A percentile compares a stretch with the other conserved stretches of the same genome.
Evolutionary conservation across 2,797 vertebrate genomes (phyloP).

Genomic region (Gymnocypris eckloni): DNA sequence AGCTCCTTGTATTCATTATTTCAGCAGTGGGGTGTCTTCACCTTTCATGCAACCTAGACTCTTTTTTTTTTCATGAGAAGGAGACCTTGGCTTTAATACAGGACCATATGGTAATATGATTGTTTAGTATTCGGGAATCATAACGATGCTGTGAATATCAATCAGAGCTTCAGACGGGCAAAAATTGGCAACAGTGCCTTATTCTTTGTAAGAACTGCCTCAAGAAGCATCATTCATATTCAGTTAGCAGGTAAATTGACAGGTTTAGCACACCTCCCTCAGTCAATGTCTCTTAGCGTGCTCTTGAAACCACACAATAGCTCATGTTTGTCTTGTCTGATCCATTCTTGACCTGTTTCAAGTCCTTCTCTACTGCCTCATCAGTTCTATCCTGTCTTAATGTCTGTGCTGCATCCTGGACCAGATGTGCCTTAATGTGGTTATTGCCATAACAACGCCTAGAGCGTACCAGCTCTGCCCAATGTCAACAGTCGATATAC

Average conservation of each 20-base stretch:
- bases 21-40: conserved; percentile 50
- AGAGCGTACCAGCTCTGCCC: conserved; percentile 72
- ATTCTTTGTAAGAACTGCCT: conserved; percentile 43
- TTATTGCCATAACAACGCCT: conserved; percentile 78
- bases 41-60: conserved; percentile 52
- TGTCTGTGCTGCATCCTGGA: conserved; percentile 60
- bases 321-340: conserved; percentile 35
- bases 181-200: conserved; percentile 53
- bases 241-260: conserved; percentile 47
- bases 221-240: conserved; percentile 47
- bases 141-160: conserved; percentile 64
- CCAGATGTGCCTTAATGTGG: conserved; percentile 72
- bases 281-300: conserved; percentile 42
- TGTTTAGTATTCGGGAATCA: conserved; percentile 62
- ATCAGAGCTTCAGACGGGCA: conserved; percentile 58
- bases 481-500: conserved; percentile 69
- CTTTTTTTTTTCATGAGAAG: conserved; percentile 47
- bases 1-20: conserved; percentile 57
- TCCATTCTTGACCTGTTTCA: conserved; percentile 51
- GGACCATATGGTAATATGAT: conserved; percentile 62
- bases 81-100: conserved; percentile 55
- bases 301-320: conserved; percentile 31
- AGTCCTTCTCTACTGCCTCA: conserved; percentile 43
- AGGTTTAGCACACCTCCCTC: conserved; percentile 36
- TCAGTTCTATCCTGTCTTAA: conserved; percentile 27